A percentile compares a stretch with the other conserved stretches of the same genome.
These are phyloP conservation scores for Cassiopea andromeda DNA, from an alignment of 30 jellyfish, hydroid and myxozoan genomes.

Conservation along the genomic window DNA sequence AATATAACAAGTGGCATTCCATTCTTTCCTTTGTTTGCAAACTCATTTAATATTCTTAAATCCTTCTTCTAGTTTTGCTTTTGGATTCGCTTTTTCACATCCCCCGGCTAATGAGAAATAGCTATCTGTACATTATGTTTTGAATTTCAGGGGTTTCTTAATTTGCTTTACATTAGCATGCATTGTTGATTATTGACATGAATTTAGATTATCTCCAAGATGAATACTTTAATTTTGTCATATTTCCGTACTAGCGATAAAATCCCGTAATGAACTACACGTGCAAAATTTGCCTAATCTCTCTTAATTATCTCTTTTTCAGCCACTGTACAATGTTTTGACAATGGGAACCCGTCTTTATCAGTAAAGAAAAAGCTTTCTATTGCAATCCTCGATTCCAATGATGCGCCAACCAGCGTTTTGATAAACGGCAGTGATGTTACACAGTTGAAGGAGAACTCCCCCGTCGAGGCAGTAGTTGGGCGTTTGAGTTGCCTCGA, in stretches of 20 bases:
- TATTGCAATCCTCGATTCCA: conserved; percentile 71
- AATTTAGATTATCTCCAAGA: neutral
- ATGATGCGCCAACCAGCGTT: conserved; percentile 74
- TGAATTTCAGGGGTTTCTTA: conserved; percentile 12
- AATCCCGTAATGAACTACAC: neutral
- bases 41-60: too few species aligned
- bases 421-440: conserved; percentile 32
- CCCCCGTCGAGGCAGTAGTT: conserved; percentile 67
- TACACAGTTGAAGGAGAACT: conserved; percentile 66
- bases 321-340: conserved; percentile 82
- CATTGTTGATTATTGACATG: neutral
- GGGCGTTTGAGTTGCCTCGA: conserved; percentile 77
- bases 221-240: neutral
- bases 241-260: neutral
- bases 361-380: conserved; percentile 35
- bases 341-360: conserved; percentile 81
- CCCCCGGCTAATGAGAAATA: too few species aligned
- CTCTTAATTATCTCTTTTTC: conserved; percentile 1
- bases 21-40: too few species aligned
- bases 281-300: neutral
- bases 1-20: too few species aligned
- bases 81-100: too few species aligned
- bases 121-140: neutral
- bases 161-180: neutral
- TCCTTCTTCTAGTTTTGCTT: too few species aligned